Evolutionary conservation across 2,888 invertebrate genomes (phyloP), one percentile per base, ranked within the genome.

Genomic region (Ephialtes manifestator): DNA sequence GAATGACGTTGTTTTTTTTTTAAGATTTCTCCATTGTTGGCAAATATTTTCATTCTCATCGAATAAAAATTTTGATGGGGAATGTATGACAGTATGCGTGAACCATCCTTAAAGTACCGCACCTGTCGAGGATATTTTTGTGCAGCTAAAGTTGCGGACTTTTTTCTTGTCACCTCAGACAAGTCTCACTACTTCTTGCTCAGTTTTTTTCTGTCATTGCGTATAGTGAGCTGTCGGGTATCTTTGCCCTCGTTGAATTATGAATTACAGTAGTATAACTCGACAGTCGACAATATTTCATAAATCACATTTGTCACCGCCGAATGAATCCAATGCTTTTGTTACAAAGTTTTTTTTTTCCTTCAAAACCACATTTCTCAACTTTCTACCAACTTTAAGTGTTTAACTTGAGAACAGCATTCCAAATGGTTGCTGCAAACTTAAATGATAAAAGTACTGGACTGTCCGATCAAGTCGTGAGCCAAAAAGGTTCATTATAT

Each of bases 211-310:
- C n/a, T n/a, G 53, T 20, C 28, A 43, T n/a, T 24, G 43, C 58
- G 20, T 1, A 18, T 39, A 58, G 65, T 43, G 58, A 53, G n/a
- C n/a, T 46, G 48, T 31, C 39, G 55, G 46, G 46, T n/a, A 39
- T 55, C 31, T 71, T 67, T 35, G 74, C 48, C 68, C 72, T 48
- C 67, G 13, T 71, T 83, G 77, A 68, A 83, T 77, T 83, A 77
- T 77, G 51, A 60, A 70, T 48, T 46, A 48, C n/a, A n/a, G 43
- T 24, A 15, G 35, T 67, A 18, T 67, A 15, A 53, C 20, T 20
- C 20, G 20, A 53, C 10, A 20, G 20, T 20, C 8, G 10, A 20
- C 10, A 10, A 53, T 20, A 8, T 53, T 20, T 20, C 18, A 53
- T 53, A 8, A 53, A 53, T 53, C 51, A 53, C 18, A 53, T 53